phyloP scores from a whole-genome alignment of 1,140 invertebrate species.

The Danaus plexippus region DNA sequence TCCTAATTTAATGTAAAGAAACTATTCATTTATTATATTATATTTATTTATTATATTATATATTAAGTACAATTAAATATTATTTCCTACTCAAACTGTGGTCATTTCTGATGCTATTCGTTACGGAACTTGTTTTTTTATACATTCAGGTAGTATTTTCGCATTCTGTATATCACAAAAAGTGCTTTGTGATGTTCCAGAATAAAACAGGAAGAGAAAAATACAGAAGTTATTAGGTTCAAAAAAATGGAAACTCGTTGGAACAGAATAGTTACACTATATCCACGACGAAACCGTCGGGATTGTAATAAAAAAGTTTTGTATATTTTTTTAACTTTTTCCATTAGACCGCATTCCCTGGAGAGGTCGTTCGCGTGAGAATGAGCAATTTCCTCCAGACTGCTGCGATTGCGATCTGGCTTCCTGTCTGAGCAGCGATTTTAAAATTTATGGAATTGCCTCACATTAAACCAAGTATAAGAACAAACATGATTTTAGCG shows the following conservation, averaged over 20 bases:
- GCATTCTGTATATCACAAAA: too few relatives aligned
- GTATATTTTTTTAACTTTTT: constrained; percentile 67
- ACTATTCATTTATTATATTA: too few relatives aligned
- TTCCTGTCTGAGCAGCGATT: constrained; percentile 63
- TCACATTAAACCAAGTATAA: constrained; percentile 53
- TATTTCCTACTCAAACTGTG: too few relatives aligned
- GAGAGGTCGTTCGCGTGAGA: constrained; percentile 62
- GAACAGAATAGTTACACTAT: constrained; percentile 15
- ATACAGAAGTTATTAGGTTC: too few relatives aligned
- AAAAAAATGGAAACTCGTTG: constrained; percentile 6
- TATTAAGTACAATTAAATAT: too few relatives aligned
- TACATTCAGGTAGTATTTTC: too few relatives aligned
- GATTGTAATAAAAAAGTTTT: constrained; percentile 56
- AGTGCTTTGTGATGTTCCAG: too few relatives aligned
- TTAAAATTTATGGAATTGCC: constrained; percentile 66
- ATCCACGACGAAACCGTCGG: constrained; percentile 19
- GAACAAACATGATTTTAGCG: constrained; percentile 20
- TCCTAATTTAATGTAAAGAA: too few relatives aligned
- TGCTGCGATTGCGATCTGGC: constrained; percentile 65
- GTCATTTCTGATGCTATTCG: too few relatives aligned
- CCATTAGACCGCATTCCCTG: constrained; percentile 56
- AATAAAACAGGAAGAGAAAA: too few relatives aligned
- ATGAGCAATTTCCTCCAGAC: constrained; percentile 66
- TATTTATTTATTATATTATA: too few relatives aligned
- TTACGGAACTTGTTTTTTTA: too few relatives aligned